Evolutionary conservation across 1,140 invertebrate species (phyloP), one percentile per base, ranked within the genome.

Genomic region (Ceratina australensis): DNA sequence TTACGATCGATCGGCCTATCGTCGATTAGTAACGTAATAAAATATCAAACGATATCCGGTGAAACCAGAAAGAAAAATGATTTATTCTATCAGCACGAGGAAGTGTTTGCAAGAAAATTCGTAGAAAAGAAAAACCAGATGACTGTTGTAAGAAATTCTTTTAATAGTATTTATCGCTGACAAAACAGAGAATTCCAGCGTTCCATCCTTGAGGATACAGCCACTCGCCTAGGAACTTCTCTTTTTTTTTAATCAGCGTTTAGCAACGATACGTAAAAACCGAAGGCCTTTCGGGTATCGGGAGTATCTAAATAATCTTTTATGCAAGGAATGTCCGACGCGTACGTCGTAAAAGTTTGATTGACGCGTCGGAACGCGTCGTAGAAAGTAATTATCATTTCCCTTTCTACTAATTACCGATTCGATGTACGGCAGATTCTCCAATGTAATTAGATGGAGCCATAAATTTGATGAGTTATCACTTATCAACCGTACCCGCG

Each of bases 1-100:
- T 20, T 56, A 42, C 66, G 74, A 74, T 82, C 81, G 47, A 76
- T 82, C 72, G 64, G 7, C 33, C 52, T 65, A 66, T 69, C 79
- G n/a, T n/a, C n/a, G n/a, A n/a, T n/a, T n/a, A n/a, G n/a, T n/a
- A n/a, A n/a, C n/a, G n/a, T n/a, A n/a, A n/a, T n/a, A n/a, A n/a
- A n/a, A n/a, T n/a, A n/a, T n/a, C n/a, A n/a, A n/a, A n/a, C n/a
- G n/a, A n/a, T n/a, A 13, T 18, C 2, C 12, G 50, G 50, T 2
- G 10, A 42, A 42, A 42, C 7, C 52, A n/a, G 16, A 15, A 15
- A n/a, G 52, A 54, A 18, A n/a, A 3, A 54, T 18, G 52, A 54
- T 54, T 54, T 54, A 18, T 15, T 16, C 52, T n/a, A 54, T n/a
- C 16, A 54, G 15, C n/a, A 54, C 10, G n/a, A 54, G 52, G n/a